These are phyloP conservation scores for Pteria penguin DNA, from an alignment of 2,888 invertebrate genomes.

Conservation along the genomic window DNA sequence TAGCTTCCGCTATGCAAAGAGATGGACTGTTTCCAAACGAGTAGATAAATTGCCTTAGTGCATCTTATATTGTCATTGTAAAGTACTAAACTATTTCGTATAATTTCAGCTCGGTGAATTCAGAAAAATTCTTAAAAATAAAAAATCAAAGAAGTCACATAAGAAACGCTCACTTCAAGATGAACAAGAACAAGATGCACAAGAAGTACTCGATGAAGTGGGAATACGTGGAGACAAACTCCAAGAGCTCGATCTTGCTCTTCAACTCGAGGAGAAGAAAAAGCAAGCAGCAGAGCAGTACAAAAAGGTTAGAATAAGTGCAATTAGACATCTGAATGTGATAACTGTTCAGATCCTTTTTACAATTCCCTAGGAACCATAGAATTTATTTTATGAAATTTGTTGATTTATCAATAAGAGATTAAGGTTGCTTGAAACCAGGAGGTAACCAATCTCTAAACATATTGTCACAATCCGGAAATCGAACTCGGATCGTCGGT, in stretches of 20 bases:
- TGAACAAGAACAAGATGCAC: conserved; percentile 29
- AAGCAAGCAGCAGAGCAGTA: conserved; percentile 26
- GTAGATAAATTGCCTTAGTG: too few species aligned
- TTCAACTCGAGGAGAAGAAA: conserved; percentile 18
- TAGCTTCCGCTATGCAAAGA: too few species aligned
- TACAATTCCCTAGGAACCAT: too few species aligned
- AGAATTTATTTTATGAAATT: too few species aligned
- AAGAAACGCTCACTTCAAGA: not conserved
- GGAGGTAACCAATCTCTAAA: too few species aligned
- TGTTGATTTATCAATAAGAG: too few species aligned
- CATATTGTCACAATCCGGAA: too few species aligned
- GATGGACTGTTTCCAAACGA: too few species aligned
- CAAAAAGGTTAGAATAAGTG: not conserved
- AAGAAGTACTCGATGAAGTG: conserved; percentile 59
- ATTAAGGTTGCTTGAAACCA: too few species aligned
- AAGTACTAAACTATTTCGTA: too few species aligned
- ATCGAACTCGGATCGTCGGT: too few species aligned
- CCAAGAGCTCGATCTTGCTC: conserved; percentile 46
- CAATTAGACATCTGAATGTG: not conserved
- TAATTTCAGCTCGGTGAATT: conserved; percentile 68
- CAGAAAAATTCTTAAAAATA: conserved; percentile 59
- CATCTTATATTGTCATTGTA: too few species aligned
- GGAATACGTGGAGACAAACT: conserved; percentile 58
- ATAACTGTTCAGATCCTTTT: not conserved
- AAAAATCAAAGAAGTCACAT: conserved; percentile 2